These are phyloP conservation scores for Oeneis ivallda DNA, from an alignment of 2,888 invertebrate genomes.

Conservation along the genomic window DNA sequence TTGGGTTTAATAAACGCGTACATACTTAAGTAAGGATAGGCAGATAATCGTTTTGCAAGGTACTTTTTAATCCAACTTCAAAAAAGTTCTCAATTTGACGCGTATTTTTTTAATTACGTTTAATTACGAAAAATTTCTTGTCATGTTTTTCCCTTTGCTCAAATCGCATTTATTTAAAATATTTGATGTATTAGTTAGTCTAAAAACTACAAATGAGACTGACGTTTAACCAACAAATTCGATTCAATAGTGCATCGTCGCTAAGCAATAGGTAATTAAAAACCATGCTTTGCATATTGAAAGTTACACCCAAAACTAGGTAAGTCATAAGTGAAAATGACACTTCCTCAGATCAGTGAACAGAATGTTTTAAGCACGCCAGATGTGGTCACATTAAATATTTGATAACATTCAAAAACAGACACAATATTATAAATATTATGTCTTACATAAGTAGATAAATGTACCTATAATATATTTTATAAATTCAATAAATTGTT, in stretches of 20 bases:
- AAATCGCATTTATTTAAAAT: background rate
- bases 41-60: background rate
- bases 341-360: background rate
- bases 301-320: background rate
- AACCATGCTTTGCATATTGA: constrained; percentile 30
- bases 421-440: constrained; percentile 21
- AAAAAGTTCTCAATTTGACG: no score
- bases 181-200: constrained; percentile 30
- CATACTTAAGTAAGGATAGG: background rate
- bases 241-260: constrained; percentile 20
- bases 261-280: constrained; percentile 18
- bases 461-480: constrained; percentile 25
- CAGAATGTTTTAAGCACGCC: background rate
- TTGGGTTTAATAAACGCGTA: constrained; percentile 5
- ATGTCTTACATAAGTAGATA: constrained; percentile 24
- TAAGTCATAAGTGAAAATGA: background rate
- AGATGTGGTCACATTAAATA: background rate
- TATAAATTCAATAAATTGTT: constrained; percentile 24
- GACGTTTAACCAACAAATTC: constrained; percentile 20
- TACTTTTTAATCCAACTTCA: no score
- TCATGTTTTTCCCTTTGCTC: background rate
- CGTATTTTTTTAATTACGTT: no score
- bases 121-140: no score
- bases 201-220: constrained; percentile 32
- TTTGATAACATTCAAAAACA: constrained; percentile 7